Percentiles rank a stretch among this genome's conserved stretches.
phyloP scores from a whole-genome alignment of 1,140 invertebrate species.

The Araneus ventricosus region DNA sequence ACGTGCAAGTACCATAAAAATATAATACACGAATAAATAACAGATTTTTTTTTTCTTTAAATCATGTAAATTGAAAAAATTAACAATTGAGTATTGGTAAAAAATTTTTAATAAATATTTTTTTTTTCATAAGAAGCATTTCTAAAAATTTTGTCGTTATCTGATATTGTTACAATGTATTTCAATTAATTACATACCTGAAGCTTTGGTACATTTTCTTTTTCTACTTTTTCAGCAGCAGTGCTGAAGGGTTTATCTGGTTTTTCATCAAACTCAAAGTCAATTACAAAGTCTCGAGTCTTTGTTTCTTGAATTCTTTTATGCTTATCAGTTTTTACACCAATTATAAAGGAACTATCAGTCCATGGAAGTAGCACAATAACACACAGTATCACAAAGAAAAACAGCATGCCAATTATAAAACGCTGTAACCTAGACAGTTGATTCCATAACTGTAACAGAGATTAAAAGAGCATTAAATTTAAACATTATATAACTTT shows the following conservation, averaged over 20 bases:
- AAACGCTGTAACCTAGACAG: slow-evolving; percentile 90
- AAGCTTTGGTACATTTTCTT: slow-evolving; percentile 28
- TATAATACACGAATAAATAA: too few relatives aligned
- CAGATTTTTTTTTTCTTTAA: too few relatives aligned
- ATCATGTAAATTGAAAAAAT: too few relatives aligned
- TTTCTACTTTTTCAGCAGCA: background rate
- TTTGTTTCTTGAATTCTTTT: slow-evolving; percentile 44
- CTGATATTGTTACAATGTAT: too few relatives aligned
- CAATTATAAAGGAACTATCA: slow-evolving; percentile 57
- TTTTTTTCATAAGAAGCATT: too few relatives aligned
- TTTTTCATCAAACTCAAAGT: slow-evolving; percentile 16
- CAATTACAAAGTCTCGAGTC: slow-evolving; percentile 24
- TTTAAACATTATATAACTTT: too few relatives aligned
- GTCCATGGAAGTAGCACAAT: slow-evolving; percentile 71
- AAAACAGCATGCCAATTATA: slow-evolving; percentile 84
- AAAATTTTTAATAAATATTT: too few relatives aligned
- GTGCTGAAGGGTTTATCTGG: background rate
- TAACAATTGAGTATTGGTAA: too few relatives aligned
- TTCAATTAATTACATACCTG: background rate
- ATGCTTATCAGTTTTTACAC: background rate
- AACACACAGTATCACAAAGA: slow-evolving; percentile 79
- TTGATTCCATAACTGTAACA: slow-evolving; percentile 88
- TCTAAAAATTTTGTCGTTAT: too few relatives aligned
- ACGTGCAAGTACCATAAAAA: too few relatives aligned
- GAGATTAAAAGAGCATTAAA: background rate